Evolutionary conservation across 1,140 invertebrate genomes (phyloP).

Genomic region (Drosophila watanabei): DNA sequence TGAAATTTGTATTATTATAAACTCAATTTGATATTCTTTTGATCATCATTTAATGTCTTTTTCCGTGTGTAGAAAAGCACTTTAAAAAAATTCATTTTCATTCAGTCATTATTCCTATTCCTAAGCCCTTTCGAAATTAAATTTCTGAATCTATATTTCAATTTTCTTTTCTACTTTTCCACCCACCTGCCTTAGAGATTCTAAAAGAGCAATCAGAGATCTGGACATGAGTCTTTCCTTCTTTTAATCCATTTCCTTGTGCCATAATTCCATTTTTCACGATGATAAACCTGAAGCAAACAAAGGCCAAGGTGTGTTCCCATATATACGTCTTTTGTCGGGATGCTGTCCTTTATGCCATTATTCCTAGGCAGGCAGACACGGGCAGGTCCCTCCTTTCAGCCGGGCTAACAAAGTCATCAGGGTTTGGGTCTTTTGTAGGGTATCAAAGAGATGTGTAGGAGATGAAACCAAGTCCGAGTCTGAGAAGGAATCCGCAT

Average conservation of each 20-base stretch:
- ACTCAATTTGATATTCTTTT: background rate
- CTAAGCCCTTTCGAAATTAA: constrained; percentile 21
- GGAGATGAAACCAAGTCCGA: background rate
- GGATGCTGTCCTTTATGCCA: constrained; percentile 33
- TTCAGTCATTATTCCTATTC: constrained; percentile 1
- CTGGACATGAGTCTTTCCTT: constrained; percentile 25
- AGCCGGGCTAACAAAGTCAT: constrained; percentile 57
- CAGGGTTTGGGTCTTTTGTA: constrained; percentile 33
- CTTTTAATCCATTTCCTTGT: constrained; percentile 46
- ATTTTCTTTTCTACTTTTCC: background rate
- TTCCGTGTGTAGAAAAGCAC: background rate
- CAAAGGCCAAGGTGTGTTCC: constrained; percentile 43
- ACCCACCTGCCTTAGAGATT: background rate
- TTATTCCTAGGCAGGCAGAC: constrained; percentile 6
- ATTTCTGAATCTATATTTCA: constrained; percentile 31
- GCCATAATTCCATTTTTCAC: constrained; percentile 53
- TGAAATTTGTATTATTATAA: background rate
- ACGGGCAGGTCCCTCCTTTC: constrained; percentile 9
- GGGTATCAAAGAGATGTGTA: constrained; percentile 46
- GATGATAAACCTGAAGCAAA: constrained; percentile 24
- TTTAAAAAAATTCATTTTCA: background rate
- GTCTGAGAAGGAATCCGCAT: constrained; percentile 7
- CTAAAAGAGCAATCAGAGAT: constrained; percentile 47
- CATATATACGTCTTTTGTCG: constrained; percentile 32
- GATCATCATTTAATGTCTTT: background rate